Percentiles rank a stretch among this genome's conserved stretches.
These are phyloP conservation scores for Microcebus griseorufus DNA, from an alignment of 2,113 vertebrate species.

Conservation along the genomic window DNA sequence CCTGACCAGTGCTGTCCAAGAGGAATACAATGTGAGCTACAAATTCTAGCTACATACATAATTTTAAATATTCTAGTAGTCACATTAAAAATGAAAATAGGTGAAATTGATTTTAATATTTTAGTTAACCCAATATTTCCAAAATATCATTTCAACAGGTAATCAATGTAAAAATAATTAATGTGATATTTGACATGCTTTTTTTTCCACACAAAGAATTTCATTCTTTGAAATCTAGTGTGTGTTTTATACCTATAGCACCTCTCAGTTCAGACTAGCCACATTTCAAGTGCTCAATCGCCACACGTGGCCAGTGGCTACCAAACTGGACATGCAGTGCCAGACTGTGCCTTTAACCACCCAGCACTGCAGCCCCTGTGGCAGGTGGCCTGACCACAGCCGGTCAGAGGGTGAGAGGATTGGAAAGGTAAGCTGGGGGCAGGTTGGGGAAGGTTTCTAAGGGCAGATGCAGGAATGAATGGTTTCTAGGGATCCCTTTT, in stretches of 20 bases:
- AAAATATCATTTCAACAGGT: conserved; percentile 19
- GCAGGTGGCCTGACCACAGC: neutral
- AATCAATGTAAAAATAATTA: neutral
- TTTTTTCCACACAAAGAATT: neutral
- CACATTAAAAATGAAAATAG: neutral
- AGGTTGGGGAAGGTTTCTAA: neutral
- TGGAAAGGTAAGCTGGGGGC: neutral
- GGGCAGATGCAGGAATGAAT: neutral
- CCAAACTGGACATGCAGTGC: neutral
- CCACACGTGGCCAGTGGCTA: neutral
- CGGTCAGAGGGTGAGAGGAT: neutral
- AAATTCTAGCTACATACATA: neutral
- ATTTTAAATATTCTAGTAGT: neutral
- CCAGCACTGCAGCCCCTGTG: fast-evolving
- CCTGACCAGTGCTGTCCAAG: neutral
- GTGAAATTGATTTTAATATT: neutral
- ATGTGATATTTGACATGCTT: neutral
- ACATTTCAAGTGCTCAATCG: neutral
- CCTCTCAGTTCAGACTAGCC: neutral
- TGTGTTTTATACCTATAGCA: neutral
- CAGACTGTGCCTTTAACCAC: neutral
- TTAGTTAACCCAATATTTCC: neutral
- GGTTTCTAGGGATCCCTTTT: neutral
- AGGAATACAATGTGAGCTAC: neutral
- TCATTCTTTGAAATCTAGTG: neutral